Evolutionary conservation across 2,797 vertebrate species (phyloP), one percentile per base, ranked within the genome.

Genomic region (Pseudochaenichthys georgianus): DNA sequence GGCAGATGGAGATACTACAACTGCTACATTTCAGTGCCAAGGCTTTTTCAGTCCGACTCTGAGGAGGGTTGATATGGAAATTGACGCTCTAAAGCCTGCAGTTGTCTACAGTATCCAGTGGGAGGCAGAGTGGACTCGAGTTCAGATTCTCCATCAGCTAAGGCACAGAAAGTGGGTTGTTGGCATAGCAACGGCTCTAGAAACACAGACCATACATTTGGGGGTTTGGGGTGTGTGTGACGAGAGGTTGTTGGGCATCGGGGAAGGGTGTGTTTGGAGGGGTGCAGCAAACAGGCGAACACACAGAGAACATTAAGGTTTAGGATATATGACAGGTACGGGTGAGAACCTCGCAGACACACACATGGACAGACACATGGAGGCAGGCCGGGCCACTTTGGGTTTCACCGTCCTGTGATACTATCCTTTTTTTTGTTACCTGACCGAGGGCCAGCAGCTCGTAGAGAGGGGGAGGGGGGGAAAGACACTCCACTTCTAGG

Each of bases 311-410:
- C 91, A 93, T 67, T 92, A 82, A 90, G 87, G 85, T 92, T n/a
- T 83, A 95, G 95, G 95, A 96, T 96, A 96, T 94, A 96, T 96
- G 94, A 96, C 95, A 96, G 95, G 95, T 95, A 95, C 95, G 85
- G 95, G 95, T 96, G 95, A 95, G 94, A 91, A 94, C 94, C 94
- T 94, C 92, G 86, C 88, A 90, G 92, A 90, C 90, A 86, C 85
- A 91, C 89, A 93, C 90, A 84, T 81, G 75, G 85, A 92, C 91
- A 90, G 84, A 94, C 88, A 94, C 88, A 92, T 92, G 88, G 93
- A 93, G 90, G 90, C 93, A 91, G 92, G 93, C 92, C 86, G 93
- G 93, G 93, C 91, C 90, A 91, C 87, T 92, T 89, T 91, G 90
- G 92, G 90, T 92, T 95, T 95, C 95, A 95, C 95, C 95, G 88